phyloP scores from a whole-genome alignment of 1,140 invertebrate species.

The Nebria ingens region DNA sequence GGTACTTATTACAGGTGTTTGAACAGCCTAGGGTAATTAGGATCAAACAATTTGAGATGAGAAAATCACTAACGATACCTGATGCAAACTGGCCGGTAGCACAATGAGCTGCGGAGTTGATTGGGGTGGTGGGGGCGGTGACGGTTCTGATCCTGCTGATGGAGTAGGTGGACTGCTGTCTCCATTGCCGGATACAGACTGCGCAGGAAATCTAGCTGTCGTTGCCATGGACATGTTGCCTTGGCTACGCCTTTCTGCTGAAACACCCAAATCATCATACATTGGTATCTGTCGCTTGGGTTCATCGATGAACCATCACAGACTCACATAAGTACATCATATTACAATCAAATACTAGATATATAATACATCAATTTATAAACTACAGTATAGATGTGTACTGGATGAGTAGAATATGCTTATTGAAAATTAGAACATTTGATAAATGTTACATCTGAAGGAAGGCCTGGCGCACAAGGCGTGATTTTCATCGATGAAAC shows the following conservation, averaged over 20 bases:
- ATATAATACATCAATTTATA: no score
- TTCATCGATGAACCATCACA: no score
- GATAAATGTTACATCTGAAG: no score
- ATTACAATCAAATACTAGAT: no score
- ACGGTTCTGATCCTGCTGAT: constrained; percentile 11
- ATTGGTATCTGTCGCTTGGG: no score
- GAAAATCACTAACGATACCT: constrained; percentile 24
- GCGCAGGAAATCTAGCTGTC: constrained; percentile 33
- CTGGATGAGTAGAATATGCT: no score
- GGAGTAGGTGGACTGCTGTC: constrained; percentile 31
- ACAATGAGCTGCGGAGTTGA: constrained; percentile 33
- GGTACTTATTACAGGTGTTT: background rate
- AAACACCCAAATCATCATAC: constrained; percentile 22
- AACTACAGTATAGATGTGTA: no score
- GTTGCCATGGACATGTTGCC: constrained; percentile 34
- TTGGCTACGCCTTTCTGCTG: constrained; percentile 30
- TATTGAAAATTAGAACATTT: no score
- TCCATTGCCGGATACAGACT: constrained; percentile 18
- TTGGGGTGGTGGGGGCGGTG: constrained; percentile 28
- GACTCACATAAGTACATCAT: no score
- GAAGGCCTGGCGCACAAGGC: no score
- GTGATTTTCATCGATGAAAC: no score
- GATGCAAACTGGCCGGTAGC: constrained; percentile 34
- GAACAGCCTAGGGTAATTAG: constrained; percentile 12
- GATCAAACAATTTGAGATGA: constrained; percentile 1